Base-by-base conservation (phyloP, 2,888 invertebrate genomes). In the Heliconius erato region DNA sequence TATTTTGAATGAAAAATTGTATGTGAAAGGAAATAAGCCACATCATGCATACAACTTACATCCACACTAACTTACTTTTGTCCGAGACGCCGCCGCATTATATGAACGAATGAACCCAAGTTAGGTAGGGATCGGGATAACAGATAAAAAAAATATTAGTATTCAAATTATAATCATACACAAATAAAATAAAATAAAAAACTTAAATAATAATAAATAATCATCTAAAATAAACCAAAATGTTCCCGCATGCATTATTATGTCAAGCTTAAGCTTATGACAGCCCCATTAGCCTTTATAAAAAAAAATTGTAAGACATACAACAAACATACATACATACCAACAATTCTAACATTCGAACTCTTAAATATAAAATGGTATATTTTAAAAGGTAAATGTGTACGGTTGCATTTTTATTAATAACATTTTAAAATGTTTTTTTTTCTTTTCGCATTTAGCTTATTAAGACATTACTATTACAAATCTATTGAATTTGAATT, bases 131-230 rank as follows among this genome's bases (percentile, higher is more conserved):
- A 92, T 92, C 94, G 93, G 91, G 92, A 90, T 93, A 92, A 94
- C 92, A 95, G 90, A 94, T 89, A 95, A 95, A 95, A 71, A 95
- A 93, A 88, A 93, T 93, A 95, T 95, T 95, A 95, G 94, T 95
- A 94, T 92, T 91, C 91, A 91, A 91, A 89, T 85, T 78, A 88
- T 85, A 80, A 83, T 67, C 26, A 85, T 83, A 85, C 79, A 86
- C 79, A 86, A 85, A 85, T 78, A 84, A 83, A 81, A 59, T 40
- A 40, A 40, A 40, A 35, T 35, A 40, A 78, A 59, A 74, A 71
- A 72, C 49, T 67, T 35, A 76, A 72, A 35, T 79, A 84, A 32
- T 81, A 65, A 85, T 82, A 81, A 83, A 79, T 80, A 44, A 80
- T 59, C 72, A 72, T 11, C 54, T 54, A 23, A n/a, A 26, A 67